Evolutionary conservation across 30 jellyfish, hydroid and myxozoan species (phyloP).

Genomic region (Mastigias papua): DNA sequence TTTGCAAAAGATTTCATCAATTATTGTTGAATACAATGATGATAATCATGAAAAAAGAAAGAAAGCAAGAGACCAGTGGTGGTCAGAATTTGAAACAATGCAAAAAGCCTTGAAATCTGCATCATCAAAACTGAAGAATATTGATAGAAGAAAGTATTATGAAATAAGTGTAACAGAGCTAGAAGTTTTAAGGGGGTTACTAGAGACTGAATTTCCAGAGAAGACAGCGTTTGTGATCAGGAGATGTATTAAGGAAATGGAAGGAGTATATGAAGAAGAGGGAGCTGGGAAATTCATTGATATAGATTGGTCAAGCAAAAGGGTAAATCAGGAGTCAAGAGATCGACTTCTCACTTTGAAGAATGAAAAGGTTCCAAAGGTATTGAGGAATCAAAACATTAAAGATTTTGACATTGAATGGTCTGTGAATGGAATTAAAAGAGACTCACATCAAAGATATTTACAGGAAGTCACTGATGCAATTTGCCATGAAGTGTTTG

Average conservation of each 20-base stretch:
- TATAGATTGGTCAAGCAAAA: conserved; percentile 35
- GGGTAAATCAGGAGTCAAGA: conserved; percentile 26
- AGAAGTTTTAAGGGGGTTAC: conserved; percentile 33
- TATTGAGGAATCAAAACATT: neutral
- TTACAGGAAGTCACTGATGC: conserved; percentile 40
- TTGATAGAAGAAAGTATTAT: conserved; percentile 33
- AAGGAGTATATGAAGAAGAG: neutral
- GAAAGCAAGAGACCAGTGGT: conserved; percentile 44
- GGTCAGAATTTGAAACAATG: conserved; percentile 46
- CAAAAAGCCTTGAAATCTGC: conserved; percentile 42
- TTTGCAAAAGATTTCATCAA: conserved; percentile 34
- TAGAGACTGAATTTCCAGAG: conserved; percentile 15
- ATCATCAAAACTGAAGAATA: neutral
- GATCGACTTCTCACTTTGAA: conserved; percentile 14
- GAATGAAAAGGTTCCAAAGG: conserved; percentile 23
- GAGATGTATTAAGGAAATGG: conserved; percentile 14
- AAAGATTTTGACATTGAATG: conserved; percentile 14
- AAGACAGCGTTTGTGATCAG: conserved; percentile 13
- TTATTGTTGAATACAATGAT: conserved; percentile 19
- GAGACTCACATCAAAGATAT: conserved; percentile 9
- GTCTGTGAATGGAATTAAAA: conserved; percentile 21
- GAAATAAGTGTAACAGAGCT: conserved; percentile 47
- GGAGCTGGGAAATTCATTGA: conserved; percentile 50
- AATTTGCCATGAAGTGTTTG: conserved; percentile 16
- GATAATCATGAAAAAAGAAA: conserved; percentile 29